Percentiles rank a stretch among this genome's conserved stretches.
Evolutionary conservation across 2,888 invertebrate genomes (phyloP).

Genomic region (Leptinotarsa rubiginosa): DNA sequence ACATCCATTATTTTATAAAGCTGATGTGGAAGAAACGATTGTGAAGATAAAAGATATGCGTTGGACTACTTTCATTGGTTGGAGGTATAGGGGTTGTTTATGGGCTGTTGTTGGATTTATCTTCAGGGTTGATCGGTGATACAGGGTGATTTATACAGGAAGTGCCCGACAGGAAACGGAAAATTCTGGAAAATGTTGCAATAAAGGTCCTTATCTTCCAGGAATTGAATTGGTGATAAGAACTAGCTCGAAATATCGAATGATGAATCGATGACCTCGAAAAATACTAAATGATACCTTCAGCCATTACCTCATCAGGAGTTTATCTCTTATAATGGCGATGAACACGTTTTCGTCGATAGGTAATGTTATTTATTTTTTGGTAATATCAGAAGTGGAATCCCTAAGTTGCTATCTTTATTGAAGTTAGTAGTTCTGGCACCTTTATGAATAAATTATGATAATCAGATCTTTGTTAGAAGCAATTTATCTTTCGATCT

Average conservation of each 20-base stretch:
- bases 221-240: constrained; percentile 35
- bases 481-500: too few relatives aligned
- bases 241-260: background rate
- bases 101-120: constrained; percentile 38
- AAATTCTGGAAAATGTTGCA: constrained; percentile 9
- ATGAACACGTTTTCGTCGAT: too few relatives aligned
- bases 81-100: constrained; percentile 38
- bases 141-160: constrained; percentile 41
- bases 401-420: too few relatives aligned
- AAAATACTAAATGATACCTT: background rate
- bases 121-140: constrained; percentile 35
- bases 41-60: constrained; percentile 38
- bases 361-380: too few relatives aligned
- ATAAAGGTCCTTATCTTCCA: constrained; percentile 27
- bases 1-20: constrained; percentile 42
- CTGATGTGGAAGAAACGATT: constrained; percentile 11
- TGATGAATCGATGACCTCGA: background rate
- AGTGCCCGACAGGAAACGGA: constrained; percentile 8
- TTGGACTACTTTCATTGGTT: constrained; percentile 27
- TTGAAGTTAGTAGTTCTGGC: too few relatives aligned
- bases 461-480: too few relatives aligned
- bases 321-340: too few relatives aligned
- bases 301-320: too few relatives aligned
- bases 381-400: too few relatives aligned
- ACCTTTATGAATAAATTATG: too few relatives aligned